phyloP scores from a whole-genome alignment of 1,140 invertebrate genomes.

The Leptinotarsa defecta region DNA sequence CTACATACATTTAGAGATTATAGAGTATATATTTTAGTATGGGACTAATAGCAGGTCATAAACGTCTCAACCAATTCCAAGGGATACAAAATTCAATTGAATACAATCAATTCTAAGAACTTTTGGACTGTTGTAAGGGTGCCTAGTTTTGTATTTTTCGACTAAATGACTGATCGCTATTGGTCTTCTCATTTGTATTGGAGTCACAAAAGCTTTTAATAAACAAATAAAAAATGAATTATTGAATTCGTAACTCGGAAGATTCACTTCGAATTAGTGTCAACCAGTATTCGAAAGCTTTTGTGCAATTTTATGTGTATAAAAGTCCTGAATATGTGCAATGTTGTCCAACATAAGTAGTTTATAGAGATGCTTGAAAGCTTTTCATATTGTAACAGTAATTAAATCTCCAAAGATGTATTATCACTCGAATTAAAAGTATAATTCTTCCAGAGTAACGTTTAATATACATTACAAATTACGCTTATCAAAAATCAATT shows the following conservation, averaged over 20 bases:
- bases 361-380: constrained; percentile 10
- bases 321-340: constrained; percentile 18
- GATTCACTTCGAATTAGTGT: neutral
- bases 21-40: constrained; percentile 48
- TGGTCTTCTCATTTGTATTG: constrained; percentile 34
- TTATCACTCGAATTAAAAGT: constrained; percentile 6
- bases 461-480: constrained; percentile 7
- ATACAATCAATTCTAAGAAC: constrained; percentile 49
- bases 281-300: neutral
- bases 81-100: constrained; percentile 36
- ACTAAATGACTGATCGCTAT: constrained; percentile 45
- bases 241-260: too few relatives aligned
- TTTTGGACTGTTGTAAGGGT: constrained; percentile 52
- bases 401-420: neutral
- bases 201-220: neutral
- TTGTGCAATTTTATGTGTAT: constrained; percentile 18
- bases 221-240: neutral
- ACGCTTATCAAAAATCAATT: constrained; percentile 20
- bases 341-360: constrained; percentile 16
- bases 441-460: constrained; percentile 22
- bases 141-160: constrained; percentile 45
- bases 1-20: constrained; percentile 22
- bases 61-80: neutral
- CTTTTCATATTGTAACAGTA: constrained; percentile 9
- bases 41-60: constrained; percentile 39